These are phyloP conservation scores for Tor tambroides DNA, from an alignment of 2,113 vertebrate genomes.

Conservation along the genomic window DNA sequence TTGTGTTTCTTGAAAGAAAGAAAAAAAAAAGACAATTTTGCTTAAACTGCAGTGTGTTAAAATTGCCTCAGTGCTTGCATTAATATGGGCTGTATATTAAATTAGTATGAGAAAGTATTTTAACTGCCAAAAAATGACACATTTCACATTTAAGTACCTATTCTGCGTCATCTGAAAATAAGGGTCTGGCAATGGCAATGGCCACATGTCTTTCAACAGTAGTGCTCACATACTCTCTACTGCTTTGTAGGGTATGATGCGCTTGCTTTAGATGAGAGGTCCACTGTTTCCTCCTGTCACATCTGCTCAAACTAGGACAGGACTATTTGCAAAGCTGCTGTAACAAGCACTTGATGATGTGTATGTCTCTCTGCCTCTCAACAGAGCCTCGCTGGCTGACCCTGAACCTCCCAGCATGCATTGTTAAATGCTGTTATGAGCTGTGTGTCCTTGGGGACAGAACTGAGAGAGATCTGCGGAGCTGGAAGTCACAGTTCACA, in stretches of 20 bases:
- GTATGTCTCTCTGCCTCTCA: background rate
- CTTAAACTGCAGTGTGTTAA: background rate
- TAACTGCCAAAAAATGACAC: background rate
- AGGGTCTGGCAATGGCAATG: background rate
- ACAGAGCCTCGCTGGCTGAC: constrained; percentile 3
- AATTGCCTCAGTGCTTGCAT: background rate
- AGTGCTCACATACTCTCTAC: background rate
- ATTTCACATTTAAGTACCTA: background rate
- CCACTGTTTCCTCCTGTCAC: constrained; percentile 1
- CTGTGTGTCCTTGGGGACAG: constrained; percentile 8
- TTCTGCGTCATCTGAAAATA: background rate
- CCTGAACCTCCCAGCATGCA: background rate
- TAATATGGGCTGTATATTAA: background rate
- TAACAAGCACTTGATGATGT: background rate
- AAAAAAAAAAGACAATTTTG: background rate
- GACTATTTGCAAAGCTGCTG: background rate
- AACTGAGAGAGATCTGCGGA: background rate
- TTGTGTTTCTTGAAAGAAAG: background rate
- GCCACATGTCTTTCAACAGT: background rate
- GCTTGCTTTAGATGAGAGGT: background rate
- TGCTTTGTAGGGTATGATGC: background rate
- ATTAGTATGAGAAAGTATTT: background rate
- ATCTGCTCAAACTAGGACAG: background rate
- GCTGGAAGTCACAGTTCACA: background rate
- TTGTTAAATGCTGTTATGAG: constrained; percentile 18